A percentile compares a stretch with the other conserved stretches of the same genome.
Conservation (phyloP, 2,113 vertebrate species). For the Chaetops frenatus region DNA sequence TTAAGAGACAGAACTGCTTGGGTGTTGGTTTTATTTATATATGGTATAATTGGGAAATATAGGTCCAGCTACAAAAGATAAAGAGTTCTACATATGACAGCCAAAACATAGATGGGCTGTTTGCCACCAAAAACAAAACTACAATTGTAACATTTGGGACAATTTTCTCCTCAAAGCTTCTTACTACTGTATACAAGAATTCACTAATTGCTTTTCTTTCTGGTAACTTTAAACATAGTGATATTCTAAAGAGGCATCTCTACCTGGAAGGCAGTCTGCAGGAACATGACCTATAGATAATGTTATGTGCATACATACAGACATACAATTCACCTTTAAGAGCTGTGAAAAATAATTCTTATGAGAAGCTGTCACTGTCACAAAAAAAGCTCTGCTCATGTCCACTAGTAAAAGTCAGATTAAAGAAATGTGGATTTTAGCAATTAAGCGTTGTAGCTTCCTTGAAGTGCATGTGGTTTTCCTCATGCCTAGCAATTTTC, state of each 20-base stretch:
- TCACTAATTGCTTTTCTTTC: background rate
- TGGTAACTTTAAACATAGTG: background rate
- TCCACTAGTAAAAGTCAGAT: background rate
- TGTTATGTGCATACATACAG: background rate
- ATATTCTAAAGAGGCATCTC: background rate
- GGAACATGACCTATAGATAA: background rate
- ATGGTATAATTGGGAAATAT: background rate
- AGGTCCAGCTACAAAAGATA: background rate
- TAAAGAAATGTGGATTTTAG: background rate
- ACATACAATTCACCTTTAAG: background rate
- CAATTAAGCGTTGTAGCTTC: background rate
- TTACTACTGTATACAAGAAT: background rate
- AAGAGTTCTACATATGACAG: background rate
- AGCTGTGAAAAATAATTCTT: background rate
- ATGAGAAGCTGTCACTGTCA: background rate
- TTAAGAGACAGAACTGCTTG: background rate
- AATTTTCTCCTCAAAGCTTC: background rate
- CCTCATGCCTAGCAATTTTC: background rate
- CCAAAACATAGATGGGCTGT: slow-evolving; percentile 6
- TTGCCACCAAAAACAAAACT: background rate
- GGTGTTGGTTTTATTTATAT: background rate
- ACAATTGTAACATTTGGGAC: background rate
- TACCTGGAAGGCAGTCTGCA: background rate
- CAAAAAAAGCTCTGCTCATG: background rate
- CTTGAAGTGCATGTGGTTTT: background rate